Percentiles rank a stretch among this genome's conserved stretches.
Conservation (phyloP, 2,113 vertebrate species). For the Acanthisitta chloris region DNA sequence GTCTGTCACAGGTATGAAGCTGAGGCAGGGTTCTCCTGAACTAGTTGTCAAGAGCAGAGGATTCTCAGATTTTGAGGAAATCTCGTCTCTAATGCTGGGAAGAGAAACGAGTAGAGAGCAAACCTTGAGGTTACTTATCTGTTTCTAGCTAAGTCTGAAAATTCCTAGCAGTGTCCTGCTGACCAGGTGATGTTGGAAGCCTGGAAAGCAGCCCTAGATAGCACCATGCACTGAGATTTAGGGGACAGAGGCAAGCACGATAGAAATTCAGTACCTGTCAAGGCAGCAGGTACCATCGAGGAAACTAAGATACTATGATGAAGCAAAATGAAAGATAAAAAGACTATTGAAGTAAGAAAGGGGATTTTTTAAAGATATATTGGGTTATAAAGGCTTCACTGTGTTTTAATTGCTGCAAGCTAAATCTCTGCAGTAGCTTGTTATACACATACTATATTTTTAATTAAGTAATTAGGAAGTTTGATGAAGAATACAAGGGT, state of each 20-base stretch:
- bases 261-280: not conserved
- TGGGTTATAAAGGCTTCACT: not conserved
- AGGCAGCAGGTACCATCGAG: not conserved
- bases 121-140: not conserved
- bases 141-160: not conserved
- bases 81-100: not conserved
- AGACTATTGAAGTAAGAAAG: not conserved
- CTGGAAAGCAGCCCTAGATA: not conserved
- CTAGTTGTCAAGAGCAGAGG: not conserved
- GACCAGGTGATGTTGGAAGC: not conserved
- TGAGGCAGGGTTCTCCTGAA: not conserved
- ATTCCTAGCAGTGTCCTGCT: not conserved
- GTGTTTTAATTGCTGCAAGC: conserved; percentile 8
- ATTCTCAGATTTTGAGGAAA: not conserved
- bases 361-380: not conserved
- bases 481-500: conserved; percentile 8
- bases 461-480: conserved; percentile 25
- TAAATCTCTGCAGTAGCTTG: not conserved
- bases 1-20: not conserved
- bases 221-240: not conserved
- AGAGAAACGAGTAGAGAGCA: not conserved
- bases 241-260: not conserved
- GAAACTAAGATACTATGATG: not conserved
- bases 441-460: not conserved
- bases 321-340: not conserved